Base-by-base conservation (phyloP, 1,140 invertebrate genomes). In the Scaptomyza pallida region DNA sequence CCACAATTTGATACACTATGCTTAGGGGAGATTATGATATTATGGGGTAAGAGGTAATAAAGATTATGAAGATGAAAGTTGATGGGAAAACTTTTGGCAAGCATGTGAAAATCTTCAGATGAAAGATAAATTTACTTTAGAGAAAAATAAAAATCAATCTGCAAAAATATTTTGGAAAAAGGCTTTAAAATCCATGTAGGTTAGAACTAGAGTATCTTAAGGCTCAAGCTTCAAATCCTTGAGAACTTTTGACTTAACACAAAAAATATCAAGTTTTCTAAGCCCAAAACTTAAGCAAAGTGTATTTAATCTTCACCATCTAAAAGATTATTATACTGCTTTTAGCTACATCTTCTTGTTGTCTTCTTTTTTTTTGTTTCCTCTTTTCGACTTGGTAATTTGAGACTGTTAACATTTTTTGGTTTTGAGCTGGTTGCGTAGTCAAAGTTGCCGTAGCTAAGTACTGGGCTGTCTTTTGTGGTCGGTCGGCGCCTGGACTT, bases 331-430 rank as follows among this genome's bases (percentile, higher is more conserved):
- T 23, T 13, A 13, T 3, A 56, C 33, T 35, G 30, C 33, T 54
- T 33, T 40, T 43, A 12, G n/a, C n/a, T 12, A 33, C 2, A 8
- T 45, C 26, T 65, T 54, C 44, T 50, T 63, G 30, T 37, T 61
- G 48, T n/a, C n/a, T 51, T 33, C 21, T 67, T 45, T 40, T 30
- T 15, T 43, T 60, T 62, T 68, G 37, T 30, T 16, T 43, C 55
- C 30, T 15, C 54, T 48, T 62, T 68, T 37, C 33, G 62, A 69
- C 57, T 65, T 78, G 65, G 81, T 86, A 86, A 86, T 88, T 86
- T 80, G 81, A 86, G 81, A 88, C 82, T 86, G 82, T 81, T 86
- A 82, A 72, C 74, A 75, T 71, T 86, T 80, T 76, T 80, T 76
- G 61, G 72, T 62, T 69, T 64, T 45, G 45, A 30, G 44, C 55